Conservation (phyloP, 2,888 invertebrate genomes). For the Epinotia brunnichana region DNA sequence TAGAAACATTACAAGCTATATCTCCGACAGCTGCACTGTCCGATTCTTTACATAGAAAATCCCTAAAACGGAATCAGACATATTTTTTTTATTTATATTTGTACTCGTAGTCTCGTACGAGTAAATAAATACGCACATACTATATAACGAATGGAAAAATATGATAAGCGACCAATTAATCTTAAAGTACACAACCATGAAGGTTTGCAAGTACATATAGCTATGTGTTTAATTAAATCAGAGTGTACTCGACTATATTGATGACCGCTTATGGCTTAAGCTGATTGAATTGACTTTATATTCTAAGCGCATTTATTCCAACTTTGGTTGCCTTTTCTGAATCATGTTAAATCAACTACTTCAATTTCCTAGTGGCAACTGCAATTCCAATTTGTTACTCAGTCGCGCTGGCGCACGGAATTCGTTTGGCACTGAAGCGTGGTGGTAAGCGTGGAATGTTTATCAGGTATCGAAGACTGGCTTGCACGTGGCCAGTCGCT, state of each 20-base stretch:
- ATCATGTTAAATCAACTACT: conserved; percentile 27
- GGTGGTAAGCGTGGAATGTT: conserved; percentile 46
- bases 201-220: neutral
- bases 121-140: too few relatives aligned
- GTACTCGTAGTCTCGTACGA: too few relatives aligned
- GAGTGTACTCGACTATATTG: neutral
- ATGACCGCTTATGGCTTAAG: neutral
- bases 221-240: neutral
- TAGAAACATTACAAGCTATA: too few relatives aligned
- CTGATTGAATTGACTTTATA: neutral
- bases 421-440: conserved; percentile 43
- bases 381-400: conserved; percentile 22
- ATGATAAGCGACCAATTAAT: too few relatives aligned
- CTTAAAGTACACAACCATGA: too few relatives aligned
- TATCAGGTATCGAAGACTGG: conserved; percentile 51
- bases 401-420: conserved; percentile 25
- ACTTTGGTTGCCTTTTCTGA: conserved; percentile 23
- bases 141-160: too few relatives aligned
- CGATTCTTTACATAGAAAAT: too few relatives aligned
- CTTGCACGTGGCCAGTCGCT: conserved; percentile 55
- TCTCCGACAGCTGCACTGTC: too few relatives aligned
- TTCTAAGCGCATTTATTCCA: neutral
- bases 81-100: too few relatives aligned
- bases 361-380: conserved; percentile 31
- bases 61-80: too few relatives aligned